These are phyloP conservation scores for Brachypodius melanocephalos DNA, from an alignment of 2,113 vertebrate species.

Conservation along the genomic window DNA sequence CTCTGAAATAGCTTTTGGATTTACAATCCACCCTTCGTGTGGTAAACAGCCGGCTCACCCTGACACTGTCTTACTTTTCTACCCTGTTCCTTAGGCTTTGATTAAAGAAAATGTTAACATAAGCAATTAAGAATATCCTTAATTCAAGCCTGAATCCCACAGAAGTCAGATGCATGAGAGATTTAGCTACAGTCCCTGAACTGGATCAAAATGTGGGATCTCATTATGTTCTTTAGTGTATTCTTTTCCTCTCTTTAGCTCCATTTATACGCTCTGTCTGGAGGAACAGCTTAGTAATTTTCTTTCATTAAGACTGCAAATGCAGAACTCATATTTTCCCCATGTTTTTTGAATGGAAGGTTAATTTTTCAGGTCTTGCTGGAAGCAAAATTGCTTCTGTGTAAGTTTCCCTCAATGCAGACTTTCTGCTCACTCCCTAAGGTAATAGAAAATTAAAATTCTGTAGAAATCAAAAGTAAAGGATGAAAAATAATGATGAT, in stretches of 20 bases:
- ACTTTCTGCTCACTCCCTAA: not conserved
- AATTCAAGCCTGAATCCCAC: not conserved
- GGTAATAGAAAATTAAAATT: conserved; percentile 1
- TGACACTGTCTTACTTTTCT: not conserved
- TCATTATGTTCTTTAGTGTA: not conserved
- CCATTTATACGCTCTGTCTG: not conserved
- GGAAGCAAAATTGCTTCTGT: not conserved
- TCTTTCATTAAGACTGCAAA: not conserved
- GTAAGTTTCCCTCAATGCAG: not conserved
- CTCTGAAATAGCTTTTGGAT: not conserved
- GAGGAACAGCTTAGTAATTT: not conserved
- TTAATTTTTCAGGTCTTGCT: not conserved
- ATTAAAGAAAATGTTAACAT: not conserved
- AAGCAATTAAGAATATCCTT: not conserved
- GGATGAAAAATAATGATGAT: not conserved
- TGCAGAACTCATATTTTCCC: not conserved
- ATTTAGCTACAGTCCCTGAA: not conserved
- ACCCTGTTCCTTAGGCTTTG: not conserved
- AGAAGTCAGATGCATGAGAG: not conserved
- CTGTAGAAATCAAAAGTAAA: not conserved
- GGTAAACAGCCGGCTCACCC: not conserved
- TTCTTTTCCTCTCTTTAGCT: not conserved
- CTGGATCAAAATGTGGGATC: not conserved
- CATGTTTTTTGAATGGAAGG: not conserved
- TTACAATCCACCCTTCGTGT: not conserved